A percentile compares a stretch with the other conserved stretches of the same genome.
phyloP scores from a whole-genome alignment of 2,113 vertebrate species.

The Passerina amoena region DNA sequence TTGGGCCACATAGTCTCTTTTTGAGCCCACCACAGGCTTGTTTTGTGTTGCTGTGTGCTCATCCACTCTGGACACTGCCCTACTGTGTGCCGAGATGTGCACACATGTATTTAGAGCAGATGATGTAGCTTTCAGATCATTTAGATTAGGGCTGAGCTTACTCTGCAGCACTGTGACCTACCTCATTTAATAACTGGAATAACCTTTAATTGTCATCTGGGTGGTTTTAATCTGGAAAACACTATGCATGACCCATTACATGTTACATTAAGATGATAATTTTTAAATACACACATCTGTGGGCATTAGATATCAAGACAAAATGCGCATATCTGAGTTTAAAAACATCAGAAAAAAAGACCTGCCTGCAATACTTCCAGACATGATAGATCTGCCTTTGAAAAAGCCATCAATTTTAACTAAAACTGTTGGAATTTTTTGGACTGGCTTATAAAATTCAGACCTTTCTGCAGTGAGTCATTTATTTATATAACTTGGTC shows the following conservation, averaged over 20 bases:
- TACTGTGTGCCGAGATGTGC: background rate
- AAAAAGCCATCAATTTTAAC: background rate
- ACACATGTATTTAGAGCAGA: background rate
- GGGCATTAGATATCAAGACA: background rate
- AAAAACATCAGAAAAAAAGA: background rate
- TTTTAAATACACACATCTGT: background rate
- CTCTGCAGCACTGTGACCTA: background rate
- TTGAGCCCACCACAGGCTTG: background rate
- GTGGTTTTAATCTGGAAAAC: background rate
- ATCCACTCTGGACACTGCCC: background rate
- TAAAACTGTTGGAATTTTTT: background rate
- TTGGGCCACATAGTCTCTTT: background rate
- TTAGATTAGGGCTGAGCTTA: background rate
- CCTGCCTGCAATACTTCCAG: background rate
- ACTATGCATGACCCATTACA: background rate
- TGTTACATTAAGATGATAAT: background rate
- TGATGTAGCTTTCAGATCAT: background rate
- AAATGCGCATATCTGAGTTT: background rate
- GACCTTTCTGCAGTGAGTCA: background rate
- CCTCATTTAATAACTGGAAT: background rate
- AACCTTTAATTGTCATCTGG: background rate
- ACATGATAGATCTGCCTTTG: background rate
- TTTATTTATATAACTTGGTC: constrained; percentile 11
- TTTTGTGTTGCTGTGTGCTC: background rate
- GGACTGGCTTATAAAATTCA: background rate